Base-by-base conservation (phyloP, 2,888 invertebrate species). In the Oconnorella tubifera region DNA sequence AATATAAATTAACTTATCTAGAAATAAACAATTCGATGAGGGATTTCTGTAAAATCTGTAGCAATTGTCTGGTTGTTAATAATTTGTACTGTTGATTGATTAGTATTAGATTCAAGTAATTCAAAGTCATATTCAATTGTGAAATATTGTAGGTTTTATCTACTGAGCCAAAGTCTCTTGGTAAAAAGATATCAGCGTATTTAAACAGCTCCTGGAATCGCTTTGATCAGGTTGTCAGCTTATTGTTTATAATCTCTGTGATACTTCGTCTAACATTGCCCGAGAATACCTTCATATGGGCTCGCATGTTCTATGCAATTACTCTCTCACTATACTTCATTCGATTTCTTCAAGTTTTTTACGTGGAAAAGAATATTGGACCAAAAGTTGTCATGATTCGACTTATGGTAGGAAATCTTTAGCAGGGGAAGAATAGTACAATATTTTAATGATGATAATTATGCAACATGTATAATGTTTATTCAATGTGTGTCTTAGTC, bases 311-410 rank as follows among this genome's bases (percentile, higher is more conserved):
- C 55, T 81, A 81, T 73, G 75, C 76, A 56, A 63, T 80, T 31
- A 76, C 78, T 0, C 69, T 82, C 31, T 69, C 75, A 57, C 73
- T 81, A 74, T 77, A 73, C 73, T 80, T 75, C 70, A 69, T 82
- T 58, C 69, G 81, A 19, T 76, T 79, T 62, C 77, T 81, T 76
- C 78, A 80, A 70, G 10, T 51, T 25, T 81, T 80, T 73, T 80
- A 76, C 68, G 78, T 77, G 3, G 73, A 74, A 63, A 77, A 77
- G 66, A 76, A 78, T 59, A 76, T 82, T 56, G 82, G 82, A 58
- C 82, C 82, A 1, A 82, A 82, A 70, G 80, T 82, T 63, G 78
- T 82, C 71, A 82, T 82, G 81, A 81, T 82, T 28, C 73, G 73
- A 29, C 75, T 73, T 68, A 82, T 82, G 82, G 81, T 82, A 64